A percentile compares a stretch with the other conserved stretches of the same genome.
These are phyloP conservation scores for Lampris megalopsis DNA, from an alignment of 2,113 vertebrate genomes.

Conservation along the genomic window DNA sequence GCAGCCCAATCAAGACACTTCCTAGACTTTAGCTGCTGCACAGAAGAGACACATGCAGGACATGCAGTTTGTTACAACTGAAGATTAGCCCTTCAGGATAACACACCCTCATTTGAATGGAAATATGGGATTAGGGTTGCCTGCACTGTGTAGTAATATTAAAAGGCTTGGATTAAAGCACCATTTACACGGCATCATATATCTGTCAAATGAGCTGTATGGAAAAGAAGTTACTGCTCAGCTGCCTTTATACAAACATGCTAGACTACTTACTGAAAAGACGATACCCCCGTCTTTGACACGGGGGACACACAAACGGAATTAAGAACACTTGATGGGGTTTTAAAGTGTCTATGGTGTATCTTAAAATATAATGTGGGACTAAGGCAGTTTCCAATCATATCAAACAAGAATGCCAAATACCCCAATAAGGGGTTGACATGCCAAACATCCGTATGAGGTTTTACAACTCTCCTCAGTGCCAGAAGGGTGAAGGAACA, in stretches of 20 bases:
- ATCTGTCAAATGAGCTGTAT: constrained; percentile 62
- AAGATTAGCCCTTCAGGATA: constrained; percentile 55
- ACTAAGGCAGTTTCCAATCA: neutral
- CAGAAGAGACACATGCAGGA: constrained; percentile 17
- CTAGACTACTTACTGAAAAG: constrained; percentile 32
- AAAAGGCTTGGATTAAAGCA: constrained; percentile 63
- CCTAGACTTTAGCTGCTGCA: constrained; percentile 24
- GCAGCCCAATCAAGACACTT: constrained; percentile 35
- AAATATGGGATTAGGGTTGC: constrained; percentile 68
- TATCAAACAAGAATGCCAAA: constrained; percentile 3
- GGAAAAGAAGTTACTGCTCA: constrained; percentile 38
- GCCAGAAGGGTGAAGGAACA: neutral
- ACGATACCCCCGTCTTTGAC: constrained; percentile 39
- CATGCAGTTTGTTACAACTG: constrained; percentile 37
- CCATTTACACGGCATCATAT: constrained; percentile 56
- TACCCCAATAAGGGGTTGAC: constrained; percentile 4
- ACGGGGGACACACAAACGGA: constrained; percentile 4
- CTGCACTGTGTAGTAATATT: constrained; percentile 43
- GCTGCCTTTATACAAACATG: constrained; percentile 51
- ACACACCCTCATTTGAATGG: constrained; percentile 61
- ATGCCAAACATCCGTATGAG: neutral
- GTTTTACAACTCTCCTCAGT: neutral
- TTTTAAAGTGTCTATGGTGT: constrained; percentile 1
- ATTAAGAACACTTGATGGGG: constrained; percentile 19
- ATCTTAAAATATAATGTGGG: constrained; percentile 8